Base-by-base conservation (phyloP, 2,113 vertebrate species). In the Cervus canadensis region DNA sequence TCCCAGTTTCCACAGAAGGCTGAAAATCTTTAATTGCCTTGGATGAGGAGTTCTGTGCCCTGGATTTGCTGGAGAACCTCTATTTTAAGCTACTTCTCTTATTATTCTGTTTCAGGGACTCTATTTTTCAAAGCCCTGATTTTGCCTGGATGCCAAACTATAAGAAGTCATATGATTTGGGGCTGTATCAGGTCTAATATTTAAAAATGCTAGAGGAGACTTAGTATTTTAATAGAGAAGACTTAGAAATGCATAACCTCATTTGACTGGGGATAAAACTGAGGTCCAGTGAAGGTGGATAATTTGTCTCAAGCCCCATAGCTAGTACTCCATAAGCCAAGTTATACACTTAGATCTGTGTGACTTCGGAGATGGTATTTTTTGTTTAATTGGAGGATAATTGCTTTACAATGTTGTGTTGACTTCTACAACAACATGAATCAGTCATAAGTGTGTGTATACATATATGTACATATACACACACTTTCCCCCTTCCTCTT, bases 1-100 rank as follows among this genome's bases (percentile, higher is more conserved):
- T 11, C 96, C 98, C 82, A 98, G 90, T 98, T 98, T 97, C 97
- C 54, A 83, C 48, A 92, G 74, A 67, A 95, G 81, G 36, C 76
- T 67, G 87, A 88, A 91, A 64, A 90, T 60, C 50, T 97, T 84
- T 96, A 96, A 97, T 97, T 98, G 89, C 91, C 92, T 94, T 96
- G 87, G 87, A 94, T 10, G 30, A 89, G 83, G 79, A 96, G 83
- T 60, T 81, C 59, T 95, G 54, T 96, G 97, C 50, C 97, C 97
- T 52, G 88, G 95, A 97, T 98, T 94, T 97, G n/a, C 94, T 14
- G 67, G 64, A 89, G 45, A 94, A 82, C 56, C 92, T 98, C 98
- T 98, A 98, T 98, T 98, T 98, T 98, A 97, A 96, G 97, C 30
- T 0, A 81, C 4, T 91, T 30, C 40, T 82, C 95, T 95, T 96